Base-by-base conservation (phyloP, 2,888 invertebrate species). In the Azorinus chamasolen region DNA sequence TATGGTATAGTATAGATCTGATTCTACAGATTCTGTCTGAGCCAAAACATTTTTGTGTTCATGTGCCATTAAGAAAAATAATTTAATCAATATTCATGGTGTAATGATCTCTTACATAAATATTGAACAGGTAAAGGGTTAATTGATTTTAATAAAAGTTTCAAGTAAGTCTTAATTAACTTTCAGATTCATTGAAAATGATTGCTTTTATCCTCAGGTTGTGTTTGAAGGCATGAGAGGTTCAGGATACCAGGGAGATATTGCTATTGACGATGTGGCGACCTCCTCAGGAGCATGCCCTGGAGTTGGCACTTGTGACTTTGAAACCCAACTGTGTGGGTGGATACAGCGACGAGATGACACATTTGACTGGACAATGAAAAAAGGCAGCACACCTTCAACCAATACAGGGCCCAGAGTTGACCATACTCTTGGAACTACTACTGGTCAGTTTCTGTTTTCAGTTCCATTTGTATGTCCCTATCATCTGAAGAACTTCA, bases 191-290 rank as follows among this genome's bases (percentile, higher is more conserved):
- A n/a, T n/a, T 45, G 45, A 18, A 45, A 45, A 45, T 20, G 45
- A 8, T 37, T 24, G 22, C 6, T 22, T 51, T 6, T 24, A 22
- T 51, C 16, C 39, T 22, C 54, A 83, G 84, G 27, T 84, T 53
- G 84, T 84, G 16, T 90, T 92, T 78, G 91, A 91, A 58, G 91
- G 87, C 1, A 72, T 89, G 5, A 54, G 82, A 54, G 91, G 91
- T 37, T 79, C 50, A 53, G 87, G 91, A 68, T 79, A 65, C 75
- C 68, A 54, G 24, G 90, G 91, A 18, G 91, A 91, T 68, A 89
- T 92, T 43, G 89, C 91, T 18, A 87, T 92, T 63, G 92, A 92
- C 78, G 92, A 92, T 70, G 75, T 92, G 8, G 62, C 74, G 6
- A 64, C 89, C 27, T 77, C 70, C 48, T 59, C 74, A 24, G 90